Conservation (phyloP, 92 coral and sea anemone species). For the Bergia puertoricense region DNA sequence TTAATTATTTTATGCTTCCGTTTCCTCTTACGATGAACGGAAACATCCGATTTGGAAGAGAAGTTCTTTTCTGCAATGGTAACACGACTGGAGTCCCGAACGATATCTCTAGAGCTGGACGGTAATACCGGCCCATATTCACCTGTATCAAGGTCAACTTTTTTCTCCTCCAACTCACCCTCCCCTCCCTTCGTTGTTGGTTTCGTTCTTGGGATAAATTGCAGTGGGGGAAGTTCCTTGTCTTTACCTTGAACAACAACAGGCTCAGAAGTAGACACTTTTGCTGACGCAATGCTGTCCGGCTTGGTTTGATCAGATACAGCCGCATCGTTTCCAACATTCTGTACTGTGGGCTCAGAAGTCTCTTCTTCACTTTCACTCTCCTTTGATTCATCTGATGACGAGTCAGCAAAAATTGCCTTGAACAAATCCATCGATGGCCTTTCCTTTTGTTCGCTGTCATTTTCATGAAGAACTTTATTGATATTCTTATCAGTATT, state of each 20-base stretch:
- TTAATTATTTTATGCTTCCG: slow-evolving; percentile 48
- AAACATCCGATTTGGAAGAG: background rate
- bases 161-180: background rate
- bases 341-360: background rate
- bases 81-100: background rate
- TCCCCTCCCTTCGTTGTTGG: slow-evolving; percentile 1
- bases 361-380: slow-evolving; percentile 62
- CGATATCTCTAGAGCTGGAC: background rate
- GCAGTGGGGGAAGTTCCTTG: slow-evolving; percentile 20
- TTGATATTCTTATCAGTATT: background rate
- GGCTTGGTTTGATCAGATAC: background rate
- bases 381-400: slow-evolving; percentile 73
- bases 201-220: slow-evolving; percentile 35
- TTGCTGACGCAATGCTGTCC: background rate
- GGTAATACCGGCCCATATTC: slow-evolving; percentile 32
- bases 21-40: slow-evolving; percentile 48
- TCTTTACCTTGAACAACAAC: background rate
- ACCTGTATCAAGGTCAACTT: background rate
- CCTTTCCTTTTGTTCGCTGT: slow-evolving; percentile 49
- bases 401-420: slow-evolving; percentile 94
- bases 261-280: background rate
- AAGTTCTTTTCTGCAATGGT: background rate
- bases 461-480: background rate
- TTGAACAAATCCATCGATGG: slow-evolving; percentile 96
- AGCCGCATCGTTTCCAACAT: background rate